phyloP scores from a whole-genome alignment of 2,888 invertebrate genomes.

The Trichogramma evanescens region DNA sequence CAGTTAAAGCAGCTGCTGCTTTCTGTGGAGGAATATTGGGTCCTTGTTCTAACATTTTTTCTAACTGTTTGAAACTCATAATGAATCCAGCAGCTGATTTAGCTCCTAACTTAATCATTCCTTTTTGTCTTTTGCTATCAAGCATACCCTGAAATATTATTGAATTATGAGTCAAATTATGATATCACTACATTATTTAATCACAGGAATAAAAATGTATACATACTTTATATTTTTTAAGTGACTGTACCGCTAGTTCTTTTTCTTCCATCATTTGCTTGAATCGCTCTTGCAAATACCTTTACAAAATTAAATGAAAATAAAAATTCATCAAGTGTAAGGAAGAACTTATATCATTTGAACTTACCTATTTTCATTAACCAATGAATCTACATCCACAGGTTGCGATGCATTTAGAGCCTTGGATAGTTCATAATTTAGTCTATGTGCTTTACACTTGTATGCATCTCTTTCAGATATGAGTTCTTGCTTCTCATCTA shows the following conservation, averaged over 20 bases:
- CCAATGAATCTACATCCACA: slow-evolving; percentile 71
- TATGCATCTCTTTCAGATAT: slow-evolving; percentile 75
- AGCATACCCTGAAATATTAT: slow-evolving; percentile 55
- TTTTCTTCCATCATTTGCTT: slow-evolving; percentile 75
- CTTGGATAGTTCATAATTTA: slow-evolving; percentile 72
- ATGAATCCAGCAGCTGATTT: slow-evolving; percentile 62
- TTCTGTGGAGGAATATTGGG: slow-evolving; percentile 52
- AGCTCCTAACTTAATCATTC: slow-evolving; percentile 61
- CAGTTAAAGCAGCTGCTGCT: slow-evolving; percentile 62
- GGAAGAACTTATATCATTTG: slow-evolving; percentile 5
- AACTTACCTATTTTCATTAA: slow-evolving; percentile 68
- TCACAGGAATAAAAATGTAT: slow-evolving; percentile 6
- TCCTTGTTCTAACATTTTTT: slow-evolving; percentile 65
- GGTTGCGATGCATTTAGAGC: slow-evolving; percentile 55
- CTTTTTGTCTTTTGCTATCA: slow-evolving; percentile 67
- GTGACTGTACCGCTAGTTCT: slow-evolving; percentile 64
- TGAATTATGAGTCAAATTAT: slow-evolving; percentile 2
- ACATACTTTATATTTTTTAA: slow-evolving; percentile 69
- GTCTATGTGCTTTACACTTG: slow-evolving; percentile 72
- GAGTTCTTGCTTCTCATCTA: slow-evolving; percentile 81
- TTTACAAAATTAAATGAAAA: slow-evolving; percentile 27
- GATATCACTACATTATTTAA: neutral
- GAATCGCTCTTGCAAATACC: slow-evolving; percentile 71
- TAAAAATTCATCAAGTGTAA: neutral
- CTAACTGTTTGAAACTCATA: slow-evolving; percentile 76